Conservation (phyloP, 2,113 vertebrate genomes). For the Podarcis raffonei region DNA sequence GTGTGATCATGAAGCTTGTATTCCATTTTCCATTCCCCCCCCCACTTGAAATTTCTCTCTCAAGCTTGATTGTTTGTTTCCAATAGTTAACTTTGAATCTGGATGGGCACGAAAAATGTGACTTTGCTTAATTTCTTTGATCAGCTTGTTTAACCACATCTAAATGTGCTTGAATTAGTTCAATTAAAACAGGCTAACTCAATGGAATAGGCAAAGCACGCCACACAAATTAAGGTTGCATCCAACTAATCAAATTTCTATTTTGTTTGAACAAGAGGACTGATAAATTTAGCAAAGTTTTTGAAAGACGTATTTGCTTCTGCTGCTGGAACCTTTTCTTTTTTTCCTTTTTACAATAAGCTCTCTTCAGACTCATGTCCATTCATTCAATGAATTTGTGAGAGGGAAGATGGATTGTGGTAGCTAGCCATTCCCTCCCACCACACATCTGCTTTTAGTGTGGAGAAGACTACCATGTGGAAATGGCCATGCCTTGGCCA, state of each 20-base stretch:
- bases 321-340: background rate
- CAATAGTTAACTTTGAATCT: background rate
- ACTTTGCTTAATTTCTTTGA: constrained; percentile 25
- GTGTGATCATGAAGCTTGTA: background rate
- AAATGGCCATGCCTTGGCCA: background rate
- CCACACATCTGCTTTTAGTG: no score
- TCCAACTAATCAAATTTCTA: constrained; percentile 11
- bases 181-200: constrained; percentile 7
- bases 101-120: background rate
- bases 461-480: no score
- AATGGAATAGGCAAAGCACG: constrained; percentile 2
- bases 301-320: background rate
- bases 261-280: constrained; percentile 1
- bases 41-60: background rate
- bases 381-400: no score
- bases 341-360: no score
- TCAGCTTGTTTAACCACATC: constrained; percentile 8
- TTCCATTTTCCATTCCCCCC: background rate
- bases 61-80: constrained; percentile 1
- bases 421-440: no score
- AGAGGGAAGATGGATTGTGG: no score
- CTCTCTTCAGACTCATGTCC: background rate
- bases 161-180: constrained; percentile 16
- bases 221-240: constrained; percentile 7
- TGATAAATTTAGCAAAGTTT: constrained; percentile 4